These are phyloP conservation scores for Thymelicus sylvestris DNA, from an alignment of 2,888 invertebrate species.

Conservation along the genomic window DNA sequence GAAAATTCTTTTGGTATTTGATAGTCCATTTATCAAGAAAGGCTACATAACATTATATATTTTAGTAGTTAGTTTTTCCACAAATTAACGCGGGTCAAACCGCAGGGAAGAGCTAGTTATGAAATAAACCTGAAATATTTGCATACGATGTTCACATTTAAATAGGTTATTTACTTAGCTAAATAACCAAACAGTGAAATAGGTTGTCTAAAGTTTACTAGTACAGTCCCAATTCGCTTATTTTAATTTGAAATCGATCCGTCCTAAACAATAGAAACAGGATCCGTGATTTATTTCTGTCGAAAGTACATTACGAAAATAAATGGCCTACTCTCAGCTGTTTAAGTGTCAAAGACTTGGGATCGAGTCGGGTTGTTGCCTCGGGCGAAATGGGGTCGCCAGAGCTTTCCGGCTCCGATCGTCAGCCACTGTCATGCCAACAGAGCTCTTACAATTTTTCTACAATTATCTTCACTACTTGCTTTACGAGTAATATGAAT, in stretches of 20 bases:
- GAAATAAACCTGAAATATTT: too few relatives aligned
- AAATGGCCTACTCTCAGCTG: slow-evolving; percentile 57
- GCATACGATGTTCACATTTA: too few relatives aligned
- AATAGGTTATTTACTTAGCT: too few relatives aligned
- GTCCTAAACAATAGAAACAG: slow-evolving; percentile 59
- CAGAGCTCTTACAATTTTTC: slow-evolving; percentile 29
- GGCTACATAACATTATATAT: too few relatives aligned
- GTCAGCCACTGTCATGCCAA: slow-evolving; percentile 37
- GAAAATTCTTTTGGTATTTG: too few relatives aligned
- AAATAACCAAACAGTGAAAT: background rate
- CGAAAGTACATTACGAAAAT: slow-evolving; percentile 57
- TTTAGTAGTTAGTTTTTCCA: too few relatives aligned
- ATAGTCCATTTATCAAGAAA: too few relatives aligned
- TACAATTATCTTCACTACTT: background rate
- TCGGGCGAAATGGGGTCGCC: slow-evolving; percentile 52
- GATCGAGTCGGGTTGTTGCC: slow-evolving; percentile 54
- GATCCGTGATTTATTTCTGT: slow-evolving; percentile 62
- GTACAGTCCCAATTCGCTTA: too few relatives aligned
- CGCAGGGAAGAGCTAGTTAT: too few relatives aligned
- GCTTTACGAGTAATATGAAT: background rate
- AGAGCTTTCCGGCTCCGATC: slow-evolving; percentile 46
- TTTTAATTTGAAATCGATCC: slow-evolving; percentile 36
- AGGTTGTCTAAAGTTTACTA: background rate
- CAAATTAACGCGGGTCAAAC: too few relatives aligned
- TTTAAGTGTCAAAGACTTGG: slow-evolving; percentile 59